Evolutionary conservation across 2,888 invertebrate genomes (phyloP).

Genomic region (Euplexia lucipara): DNA sequence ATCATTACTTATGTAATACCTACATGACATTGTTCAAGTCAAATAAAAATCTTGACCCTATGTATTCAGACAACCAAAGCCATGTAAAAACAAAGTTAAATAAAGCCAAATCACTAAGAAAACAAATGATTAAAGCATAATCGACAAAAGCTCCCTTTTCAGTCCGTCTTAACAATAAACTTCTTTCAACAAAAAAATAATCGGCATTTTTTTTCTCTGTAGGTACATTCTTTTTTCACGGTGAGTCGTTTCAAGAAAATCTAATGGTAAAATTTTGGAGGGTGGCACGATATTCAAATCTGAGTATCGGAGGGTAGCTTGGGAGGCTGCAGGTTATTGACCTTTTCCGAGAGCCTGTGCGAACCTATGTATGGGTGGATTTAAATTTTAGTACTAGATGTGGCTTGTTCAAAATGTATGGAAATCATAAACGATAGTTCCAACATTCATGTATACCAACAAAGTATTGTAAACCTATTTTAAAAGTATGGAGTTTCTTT

Average conservation of each 20-base stretch:
- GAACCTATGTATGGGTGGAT: constrained; percentile 71
- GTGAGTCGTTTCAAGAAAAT: constrained; percentile 75
- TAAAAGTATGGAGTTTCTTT: no score
- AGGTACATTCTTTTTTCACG: constrained; percentile 56
- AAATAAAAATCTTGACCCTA: neutral
- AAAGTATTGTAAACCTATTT: no score
- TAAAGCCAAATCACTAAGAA: no score
- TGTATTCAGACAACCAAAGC: neutral
- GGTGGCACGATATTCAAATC: constrained; percentile 85
- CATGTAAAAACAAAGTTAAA: constrained; percentile 20
- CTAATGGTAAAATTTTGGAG: constrained; percentile 82
- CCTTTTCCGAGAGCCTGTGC: constrained; percentile 80
- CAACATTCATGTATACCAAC: no score
- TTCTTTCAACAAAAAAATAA: constrained; percentile 41
- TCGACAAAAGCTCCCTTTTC: constrained; percentile 34
- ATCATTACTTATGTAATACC: neutral
- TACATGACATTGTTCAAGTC: neutral
- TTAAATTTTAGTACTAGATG: constrained; percentile 63
- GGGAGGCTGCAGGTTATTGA: constrained; percentile 82
- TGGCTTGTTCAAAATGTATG: constrained; percentile 29
- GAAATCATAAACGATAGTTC: no score
- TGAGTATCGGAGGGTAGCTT: constrained; percentile 80
- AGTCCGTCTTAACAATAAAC: constrained; percentile 11
- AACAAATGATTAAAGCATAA: constrained; percentile 41
- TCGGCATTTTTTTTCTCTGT: constrained; percentile 51